Conservation (phyloP, 2,113 vertebrate genomes). For the Mesembrinibis cayennensis region DNA sequence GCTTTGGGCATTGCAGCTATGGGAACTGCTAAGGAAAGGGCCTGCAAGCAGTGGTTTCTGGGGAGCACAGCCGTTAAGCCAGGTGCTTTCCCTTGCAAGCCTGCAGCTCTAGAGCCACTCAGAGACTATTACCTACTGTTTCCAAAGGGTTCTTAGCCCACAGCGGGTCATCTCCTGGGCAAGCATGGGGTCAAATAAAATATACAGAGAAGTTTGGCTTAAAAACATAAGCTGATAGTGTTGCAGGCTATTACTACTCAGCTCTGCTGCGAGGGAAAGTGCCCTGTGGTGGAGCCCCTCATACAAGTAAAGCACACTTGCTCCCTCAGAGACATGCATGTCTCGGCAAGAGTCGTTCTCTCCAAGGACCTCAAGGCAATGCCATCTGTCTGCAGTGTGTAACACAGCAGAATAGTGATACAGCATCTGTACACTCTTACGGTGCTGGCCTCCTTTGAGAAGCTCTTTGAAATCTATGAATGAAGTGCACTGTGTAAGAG, state of each 20-base stretch:
- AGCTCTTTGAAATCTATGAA: not conserved
- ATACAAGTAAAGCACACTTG: not conserved
- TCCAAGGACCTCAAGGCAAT: not conserved
- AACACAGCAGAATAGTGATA: not conserved
- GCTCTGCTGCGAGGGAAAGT: not conserved
- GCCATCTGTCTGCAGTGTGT: not conserved
- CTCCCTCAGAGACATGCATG: not conserved
- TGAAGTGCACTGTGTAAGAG: not conserved
- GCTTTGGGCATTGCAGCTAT: not conserved
- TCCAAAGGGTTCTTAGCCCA: not conserved
- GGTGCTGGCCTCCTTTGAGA: not conserved
- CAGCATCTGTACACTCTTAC: not conserved
- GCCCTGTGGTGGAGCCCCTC: not conserved
- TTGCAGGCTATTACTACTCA: not conserved
- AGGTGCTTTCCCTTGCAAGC: not conserved
- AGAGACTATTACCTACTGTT: rapidly evolving
- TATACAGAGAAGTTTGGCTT: not conserved
- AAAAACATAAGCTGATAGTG: not conserved
- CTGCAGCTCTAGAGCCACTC: not conserved
- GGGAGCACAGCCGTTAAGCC: not conserved
- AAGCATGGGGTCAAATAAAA: not conserved
- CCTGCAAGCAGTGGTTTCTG: rapidly evolving
- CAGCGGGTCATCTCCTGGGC: not conserved
- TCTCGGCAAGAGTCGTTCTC: not conserved
- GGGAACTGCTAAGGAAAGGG: not conserved